Evolutionary conservation across 2,113 vertebrate genomes (phyloP).

Genomic region (Morone saxatilis): DNA sequence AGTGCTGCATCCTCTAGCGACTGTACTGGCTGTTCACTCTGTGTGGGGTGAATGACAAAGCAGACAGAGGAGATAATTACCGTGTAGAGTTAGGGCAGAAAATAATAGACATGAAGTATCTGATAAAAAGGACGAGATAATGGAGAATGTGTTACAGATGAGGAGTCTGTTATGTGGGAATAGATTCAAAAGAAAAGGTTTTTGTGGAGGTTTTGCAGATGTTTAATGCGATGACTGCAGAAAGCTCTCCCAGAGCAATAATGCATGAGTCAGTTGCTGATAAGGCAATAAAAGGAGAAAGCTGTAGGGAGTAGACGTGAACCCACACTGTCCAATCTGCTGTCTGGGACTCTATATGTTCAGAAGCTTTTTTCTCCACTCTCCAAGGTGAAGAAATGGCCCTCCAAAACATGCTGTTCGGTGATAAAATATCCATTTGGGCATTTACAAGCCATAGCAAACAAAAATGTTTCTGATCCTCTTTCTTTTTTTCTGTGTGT

Average conservation of each 20-base stretch:
- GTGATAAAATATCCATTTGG: not conserved
- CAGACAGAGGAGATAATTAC: conserved; percentile 40
- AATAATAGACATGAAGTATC: conserved; percentile 25
- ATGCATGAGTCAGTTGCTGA: conserved; percentile 67
- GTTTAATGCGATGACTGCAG: conserved; percentile 53
- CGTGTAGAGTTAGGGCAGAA: not conserved
- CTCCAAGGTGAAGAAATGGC: conserved; percentile 12
- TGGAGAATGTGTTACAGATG: conserved; percentile 25
- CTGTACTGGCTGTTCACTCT: conserved; percentile 23
- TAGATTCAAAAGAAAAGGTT: conserved; percentile 20
- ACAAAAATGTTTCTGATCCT: not conserved
- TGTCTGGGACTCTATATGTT: conserved; percentile 16
- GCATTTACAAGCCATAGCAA: conserved; percentile 5
- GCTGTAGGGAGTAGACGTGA: conserved; percentile 19
- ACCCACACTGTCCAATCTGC: conserved; percentile 42
- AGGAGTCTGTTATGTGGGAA: conserved; percentile 5
- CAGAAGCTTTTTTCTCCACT: conserved; percentile 5
- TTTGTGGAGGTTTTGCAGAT: conserved; percentile 45
- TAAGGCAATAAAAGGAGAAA: conserved; percentile 52
- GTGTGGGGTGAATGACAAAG: conserved; percentile 44
- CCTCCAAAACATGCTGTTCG: not conserved
- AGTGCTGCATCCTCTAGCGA: conserved; percentile 17
- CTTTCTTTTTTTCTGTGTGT: not conserved
- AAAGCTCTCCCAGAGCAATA: conserved; percentile 34
- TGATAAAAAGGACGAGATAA: conserved; percentile 31